Percentiles rank a stretch among this genome's conserved stretches.
phyloP scores from a whole-genome alignment of 2,888 invertebrate genomes.

The Brenthis hecate region DNA sequence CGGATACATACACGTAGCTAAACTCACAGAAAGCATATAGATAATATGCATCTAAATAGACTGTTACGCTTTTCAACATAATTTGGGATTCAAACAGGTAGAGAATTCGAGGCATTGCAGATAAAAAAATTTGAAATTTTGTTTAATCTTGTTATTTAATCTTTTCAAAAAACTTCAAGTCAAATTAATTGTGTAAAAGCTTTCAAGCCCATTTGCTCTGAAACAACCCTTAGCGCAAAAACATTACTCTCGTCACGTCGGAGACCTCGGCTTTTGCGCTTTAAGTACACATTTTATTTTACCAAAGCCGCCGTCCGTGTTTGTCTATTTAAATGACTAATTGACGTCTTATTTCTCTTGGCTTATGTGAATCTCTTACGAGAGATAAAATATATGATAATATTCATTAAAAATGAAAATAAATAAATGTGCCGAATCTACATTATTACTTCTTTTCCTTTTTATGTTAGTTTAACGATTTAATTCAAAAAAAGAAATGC shows the following conservation, averaged over 20 bases:
- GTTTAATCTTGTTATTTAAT: constrained; percentile 12
- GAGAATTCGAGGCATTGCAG: not conserved
- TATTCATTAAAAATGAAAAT: not conserved
- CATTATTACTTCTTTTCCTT: not conserved
- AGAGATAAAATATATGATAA: not conserved
- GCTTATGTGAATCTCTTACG: not conserved
- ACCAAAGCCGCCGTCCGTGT: constrained; percentile 10
- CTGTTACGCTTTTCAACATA: too few relatives aligned
- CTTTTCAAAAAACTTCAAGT: constrained; percentile 38
- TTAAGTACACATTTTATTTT: constrained; percentile 38
- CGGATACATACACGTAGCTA: too few relatives aligned
- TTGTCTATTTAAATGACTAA: constrained; percentile 30
- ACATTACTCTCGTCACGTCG: constrained; percentile 42
- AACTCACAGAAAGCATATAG: too few relatives aligned
- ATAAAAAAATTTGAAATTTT: constrained; percentile 8
- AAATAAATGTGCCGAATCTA: not conserved
- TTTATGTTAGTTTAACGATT: too few relatives aligned
- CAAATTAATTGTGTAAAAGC: constrained; percentile 59
- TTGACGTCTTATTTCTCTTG: constrained; percentile 9
- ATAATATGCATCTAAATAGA: too few relatives aligned
- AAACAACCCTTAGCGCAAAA: constrained; percentile 50
- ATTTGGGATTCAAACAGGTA: too few relatives aligned
- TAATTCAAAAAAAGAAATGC: too few relatives aligned
- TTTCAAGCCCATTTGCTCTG: constrained; percentile 57
- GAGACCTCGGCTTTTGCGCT: constrained; percentile 37